Evolutionary conservation across 2,113 vertebrate genomes (phyloP).

Genomic region (Lanius collurio): DNA sequence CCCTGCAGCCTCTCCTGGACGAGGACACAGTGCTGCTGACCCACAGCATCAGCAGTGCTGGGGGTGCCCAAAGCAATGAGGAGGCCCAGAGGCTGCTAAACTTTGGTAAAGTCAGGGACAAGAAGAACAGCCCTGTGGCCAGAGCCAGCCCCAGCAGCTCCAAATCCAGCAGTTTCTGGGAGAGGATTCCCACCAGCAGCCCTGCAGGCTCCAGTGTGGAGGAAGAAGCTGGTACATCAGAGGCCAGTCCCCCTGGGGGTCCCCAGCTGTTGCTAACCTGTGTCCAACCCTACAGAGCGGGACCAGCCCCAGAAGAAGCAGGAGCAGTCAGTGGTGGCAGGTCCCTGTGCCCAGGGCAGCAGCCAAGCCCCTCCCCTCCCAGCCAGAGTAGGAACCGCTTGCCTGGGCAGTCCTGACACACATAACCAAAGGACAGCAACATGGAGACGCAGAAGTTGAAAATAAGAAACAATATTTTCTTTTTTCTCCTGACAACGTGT

Average conservation of each 20-base stretch:
- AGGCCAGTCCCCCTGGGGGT: background rate
- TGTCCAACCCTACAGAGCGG: background rate
- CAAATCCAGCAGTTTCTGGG: background rate
- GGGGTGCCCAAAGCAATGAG: background rate
- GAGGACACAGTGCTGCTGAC: background rate
- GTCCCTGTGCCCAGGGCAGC: background rate
- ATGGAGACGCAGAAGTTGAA: background rate
- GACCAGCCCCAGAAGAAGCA: background rate
- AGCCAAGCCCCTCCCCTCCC: background rate
- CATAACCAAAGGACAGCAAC: background rate
- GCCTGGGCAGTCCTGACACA: background rate
- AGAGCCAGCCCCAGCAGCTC: background rate
- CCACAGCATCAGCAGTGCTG: background rate
- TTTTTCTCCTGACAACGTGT: background rate
- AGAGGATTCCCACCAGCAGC: background rate
- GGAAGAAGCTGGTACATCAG: background rate
- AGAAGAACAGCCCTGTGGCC: background rate
- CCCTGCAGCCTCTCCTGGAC: background rate
- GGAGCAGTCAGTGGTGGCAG: background rate
- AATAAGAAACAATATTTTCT: background rate
- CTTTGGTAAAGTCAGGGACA: too few species aligned
- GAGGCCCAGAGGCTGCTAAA: background rate
- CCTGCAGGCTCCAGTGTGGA: background rate
- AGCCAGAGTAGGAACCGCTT: background rate
- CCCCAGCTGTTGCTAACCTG: background rate